Evolutionary conservation across 2,888 invertebrate species (phyloP).

Genomic region (Hirudinaria manillensis): DNA sequence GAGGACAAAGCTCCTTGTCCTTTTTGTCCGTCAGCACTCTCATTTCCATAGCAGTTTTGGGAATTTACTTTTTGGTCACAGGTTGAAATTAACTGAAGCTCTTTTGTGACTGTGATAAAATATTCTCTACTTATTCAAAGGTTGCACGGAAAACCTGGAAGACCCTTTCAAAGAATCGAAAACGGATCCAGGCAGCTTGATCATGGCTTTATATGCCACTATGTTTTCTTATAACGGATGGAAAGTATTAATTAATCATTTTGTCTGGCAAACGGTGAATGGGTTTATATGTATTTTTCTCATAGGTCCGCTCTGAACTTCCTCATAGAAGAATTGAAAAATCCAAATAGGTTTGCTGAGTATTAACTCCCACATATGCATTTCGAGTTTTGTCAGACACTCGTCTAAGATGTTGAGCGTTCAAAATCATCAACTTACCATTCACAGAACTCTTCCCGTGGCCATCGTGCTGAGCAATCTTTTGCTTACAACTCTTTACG

Average conservation of each 20-base stretch:
- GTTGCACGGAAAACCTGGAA: too few relatives aligned
- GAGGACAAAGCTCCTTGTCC: slow-evolving; percentile 45
- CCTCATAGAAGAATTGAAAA: slow-evolving; percentile 50
- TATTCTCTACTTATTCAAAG: too few relatives aligned
- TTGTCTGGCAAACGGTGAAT: not conserved
- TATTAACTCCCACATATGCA: not conserved
- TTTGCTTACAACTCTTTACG: slow-evolving; percentile 77
- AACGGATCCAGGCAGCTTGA: too few relatives aligned
- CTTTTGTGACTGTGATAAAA: too few relatives aligned
- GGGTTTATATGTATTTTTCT: not conserved
- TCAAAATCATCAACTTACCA: not conserved
- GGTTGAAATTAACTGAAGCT: too few relatives aligned
- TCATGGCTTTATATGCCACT: too few relatives aligned
- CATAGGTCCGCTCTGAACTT: slow-evolving; percentile 53
- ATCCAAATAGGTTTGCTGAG: slow-evolving; percentile 48
- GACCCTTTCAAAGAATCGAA: not conserved
- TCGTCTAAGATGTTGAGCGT: not conserved
- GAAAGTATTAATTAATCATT: not conserved
- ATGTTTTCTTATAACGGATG: not conserved
- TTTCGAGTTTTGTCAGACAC: not conserved
- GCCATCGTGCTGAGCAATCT: slow-evolving; percentile 86
- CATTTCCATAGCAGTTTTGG: slow-evolving; percentile 38
- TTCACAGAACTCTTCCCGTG: slow-evolving; percentile 65
- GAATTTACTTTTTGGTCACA: slow-evolving; percentile 45
- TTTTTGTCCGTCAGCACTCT: slow-evolving; percentile 45